These are phyloP conservation scores for Stenodera caucasica DNA, from an alignment of 2,888 invertebrate species.

Conservation along the genomic window DNA sequence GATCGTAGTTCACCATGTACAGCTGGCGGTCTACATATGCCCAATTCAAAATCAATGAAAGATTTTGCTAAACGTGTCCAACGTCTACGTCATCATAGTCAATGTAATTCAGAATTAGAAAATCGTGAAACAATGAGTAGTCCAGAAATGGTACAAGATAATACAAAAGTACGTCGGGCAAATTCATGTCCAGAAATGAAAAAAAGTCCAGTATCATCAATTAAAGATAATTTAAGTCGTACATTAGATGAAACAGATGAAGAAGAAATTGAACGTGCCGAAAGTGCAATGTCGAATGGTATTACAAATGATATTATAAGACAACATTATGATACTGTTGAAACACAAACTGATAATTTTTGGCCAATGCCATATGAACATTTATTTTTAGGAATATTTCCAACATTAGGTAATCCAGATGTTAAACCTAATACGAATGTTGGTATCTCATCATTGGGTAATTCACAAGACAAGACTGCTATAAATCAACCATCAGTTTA, in stretches of 20 bases:
- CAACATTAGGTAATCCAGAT: constrained; percentile 51
- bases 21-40: constrained; percentile 65
- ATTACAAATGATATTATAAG: constrained; percentile 19
- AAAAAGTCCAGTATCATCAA: constrained; percentile 47
- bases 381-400: constrained; percentile 70
- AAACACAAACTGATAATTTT: constrained; percentile 71
- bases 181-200: constrained; percentile 69
- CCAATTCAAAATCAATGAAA: constrained; percentile 61
- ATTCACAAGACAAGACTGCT: constrained; percentile 36
- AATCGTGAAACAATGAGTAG: constrained; percentile 53
- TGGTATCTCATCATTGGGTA: constrained; percentile 47
- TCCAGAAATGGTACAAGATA: constrained; percentile 41
- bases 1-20: constrained; percentile 60
- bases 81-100: constrained; percentile 66
- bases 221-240: constrained; percentile 45
- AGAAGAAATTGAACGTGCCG: constrained; percentile 35
- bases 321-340: constrained; percentile 29
- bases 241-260: constrained; percentile 54
- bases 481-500: constrained; percentile 57
- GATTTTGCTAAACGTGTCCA: constrained; percentile 62
- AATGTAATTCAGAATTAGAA: constrained; percentile 60
- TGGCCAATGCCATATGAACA: constrained; percentile 76
- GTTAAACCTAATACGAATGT: constrained; percentile 50
- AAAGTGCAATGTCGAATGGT: constrained; percentile 32
- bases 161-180: constrained; percentile 60